Evolutionary conservation across 2,797 vertebrate species (phyloP).

Genomic region (Sebastes matsubarae): DNA sequence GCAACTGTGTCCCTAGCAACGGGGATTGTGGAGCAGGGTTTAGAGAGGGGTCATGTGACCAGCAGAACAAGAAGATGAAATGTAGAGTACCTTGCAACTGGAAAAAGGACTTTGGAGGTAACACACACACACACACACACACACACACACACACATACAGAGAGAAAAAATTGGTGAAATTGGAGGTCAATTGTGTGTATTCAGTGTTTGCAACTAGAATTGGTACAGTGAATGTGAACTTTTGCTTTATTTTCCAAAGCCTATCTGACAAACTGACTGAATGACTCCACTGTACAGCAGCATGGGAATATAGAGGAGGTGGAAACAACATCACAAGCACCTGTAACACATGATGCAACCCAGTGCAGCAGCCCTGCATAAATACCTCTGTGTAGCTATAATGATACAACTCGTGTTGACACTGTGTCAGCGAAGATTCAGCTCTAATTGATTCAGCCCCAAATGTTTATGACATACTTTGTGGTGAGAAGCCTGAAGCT

Average conservation of each 20-base stretch:
- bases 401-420: background rate
- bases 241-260: background rate
- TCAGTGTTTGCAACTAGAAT: background rate
- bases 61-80: conserved; percentile 87
- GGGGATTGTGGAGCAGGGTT: conserved; percentile 88
- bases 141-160: background rate
- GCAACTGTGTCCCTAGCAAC: conserved; percentile 88
- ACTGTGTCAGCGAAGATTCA: background rate
- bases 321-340: background rate
- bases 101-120: conserved; percentile 94
- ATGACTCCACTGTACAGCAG: background rate
- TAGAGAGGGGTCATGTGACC: conserved; percentile 87
- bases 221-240: background rate
- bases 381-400: background rate
- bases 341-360: conserved; percentile 6
- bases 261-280: background rate
- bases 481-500: background rate
- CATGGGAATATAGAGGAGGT: background rate
- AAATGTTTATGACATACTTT: background rate
- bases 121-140: conserved; percentile 8
- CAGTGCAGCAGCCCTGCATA: background rate
- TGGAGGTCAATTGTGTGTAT: background rate
- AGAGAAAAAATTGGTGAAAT: background rate
- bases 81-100: conserved; percentile 94
- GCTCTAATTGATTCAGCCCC: background rate